Evolutionary conservation across 2,888 invertebrate genomes (phyloP).

Genomic region (Drosophila birchii): DNA sequence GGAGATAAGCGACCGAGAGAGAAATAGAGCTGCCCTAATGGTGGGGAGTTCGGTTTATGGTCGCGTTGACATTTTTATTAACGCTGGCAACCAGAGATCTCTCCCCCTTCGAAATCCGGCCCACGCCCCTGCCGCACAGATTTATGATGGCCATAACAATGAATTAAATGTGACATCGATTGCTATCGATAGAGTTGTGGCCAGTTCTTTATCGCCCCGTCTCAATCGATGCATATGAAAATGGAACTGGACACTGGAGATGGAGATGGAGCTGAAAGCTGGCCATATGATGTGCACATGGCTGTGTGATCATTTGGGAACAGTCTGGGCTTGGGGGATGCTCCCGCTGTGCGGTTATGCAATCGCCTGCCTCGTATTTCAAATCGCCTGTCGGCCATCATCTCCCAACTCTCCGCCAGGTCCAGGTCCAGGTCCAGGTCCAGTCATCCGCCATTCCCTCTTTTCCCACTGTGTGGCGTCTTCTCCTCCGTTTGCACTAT

Average conservation of each 20-base stretch:
- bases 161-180: conserved; percentile 79
- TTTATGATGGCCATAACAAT: conserved; percentile 79
- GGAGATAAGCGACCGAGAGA: conserved; percentile 13
- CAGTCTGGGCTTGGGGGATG: conserved; percentile 4
- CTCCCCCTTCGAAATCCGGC: neutral
- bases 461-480: conserved; percentile 29
- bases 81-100: conserved; percentile 50
- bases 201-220: conserved; percentile 62
- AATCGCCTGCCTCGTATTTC: conserved; percentile 69
- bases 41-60: conserved; percentile 66
- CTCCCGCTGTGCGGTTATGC: conserved; percentile 66
- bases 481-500: conserved; percentile 52
- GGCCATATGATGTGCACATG: conserved; percentile 7
- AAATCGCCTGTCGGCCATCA: conserved; percentile 65
- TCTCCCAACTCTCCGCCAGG: conserved; percentile 17
- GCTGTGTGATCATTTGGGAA: conserved; percentile 7
- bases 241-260: conserved; percentile 39
- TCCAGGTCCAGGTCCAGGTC: neutral
- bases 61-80: conserved; percentile 80
- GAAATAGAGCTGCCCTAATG: conserved; percentile 58
- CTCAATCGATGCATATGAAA: conserved; percentile 64
- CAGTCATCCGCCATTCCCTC: neutral
- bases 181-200: conserved; percentile 75
- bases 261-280: neutral
- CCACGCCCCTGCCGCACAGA: conserved; percentile 52